These are phyloP conservation scores for Clepsis dumicolana DNA, from an alignment of 2,888 invertebrate genomes.

Conservation along the genomic window DNA sequence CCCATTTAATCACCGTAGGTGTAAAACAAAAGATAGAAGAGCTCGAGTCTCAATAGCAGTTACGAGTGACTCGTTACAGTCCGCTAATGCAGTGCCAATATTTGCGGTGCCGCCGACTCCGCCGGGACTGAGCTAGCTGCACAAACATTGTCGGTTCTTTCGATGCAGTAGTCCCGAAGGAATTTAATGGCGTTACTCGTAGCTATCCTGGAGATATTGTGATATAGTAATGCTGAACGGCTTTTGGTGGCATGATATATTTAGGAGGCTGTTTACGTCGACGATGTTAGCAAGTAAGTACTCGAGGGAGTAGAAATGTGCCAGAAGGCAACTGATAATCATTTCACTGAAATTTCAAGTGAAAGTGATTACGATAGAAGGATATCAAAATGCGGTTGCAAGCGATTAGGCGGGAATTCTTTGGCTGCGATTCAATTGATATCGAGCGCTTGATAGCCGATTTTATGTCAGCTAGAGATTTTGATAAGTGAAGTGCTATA, in stretches of 20 bases:
- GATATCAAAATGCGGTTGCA: slow-evolving; percentile 29
- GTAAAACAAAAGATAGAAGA: slow-evolving; percentile 33
- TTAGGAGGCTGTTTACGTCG: slow-evolving; percentile 10
- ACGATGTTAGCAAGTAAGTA: background rate
- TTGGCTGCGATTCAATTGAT: slow-evolving; percentile 30
- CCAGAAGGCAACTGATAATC: background rate
- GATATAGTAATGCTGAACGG: slow-evolving; percentile 35
- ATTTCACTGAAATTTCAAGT: background rate
- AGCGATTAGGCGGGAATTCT: slow-evolving; percentile 34
- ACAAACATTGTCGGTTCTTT: slow-evolving; percentile 72
- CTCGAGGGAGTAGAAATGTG: background rate
- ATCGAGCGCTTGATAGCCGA: slow-evolving; percentile 30
- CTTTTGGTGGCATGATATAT: slow-evolving; percentile 28
- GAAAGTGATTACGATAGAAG: slow-evolving; percentile 1
- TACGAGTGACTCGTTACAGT: slow-evolving; percentile 71
- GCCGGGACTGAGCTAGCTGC: slow-evolving; percentile 58
- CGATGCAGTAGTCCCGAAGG: slow-evolving; percentile 61
- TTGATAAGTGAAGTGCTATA: slow-evolving; percentile 33
- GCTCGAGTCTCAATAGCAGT: slow-evolving; percentile 46
- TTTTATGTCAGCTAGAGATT: slow-evolving; percentile 37
- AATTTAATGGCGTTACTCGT: slow-evolving; percentile 64
- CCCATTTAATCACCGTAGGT: slow-evolving; percentile 36
- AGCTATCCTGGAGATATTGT: slow-evolving; percentile 48
- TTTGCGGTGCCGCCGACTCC: slow-evolving; percentile 69
- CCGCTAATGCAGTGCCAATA: slow-evolving; percentile 79